Conservation (phyloP, 2,797 vertebrate genomes). For the Tenualosa ilisha region DNA sequence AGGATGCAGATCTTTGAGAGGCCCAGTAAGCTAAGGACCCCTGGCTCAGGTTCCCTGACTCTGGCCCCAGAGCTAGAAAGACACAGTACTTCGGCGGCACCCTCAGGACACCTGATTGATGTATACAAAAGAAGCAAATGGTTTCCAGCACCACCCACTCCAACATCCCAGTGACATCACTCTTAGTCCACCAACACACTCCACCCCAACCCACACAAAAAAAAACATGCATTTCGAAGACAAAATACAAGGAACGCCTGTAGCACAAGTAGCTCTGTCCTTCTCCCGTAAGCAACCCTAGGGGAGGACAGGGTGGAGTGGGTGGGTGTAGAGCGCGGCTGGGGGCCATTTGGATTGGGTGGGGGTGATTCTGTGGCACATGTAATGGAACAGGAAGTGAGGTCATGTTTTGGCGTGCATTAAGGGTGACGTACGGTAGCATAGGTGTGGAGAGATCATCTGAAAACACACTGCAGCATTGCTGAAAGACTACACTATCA, state of each 20-base stretch:
- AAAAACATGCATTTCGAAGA: not conserved
- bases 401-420: conserved; percentile 19
- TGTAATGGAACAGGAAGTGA: conserved; percentile 14
- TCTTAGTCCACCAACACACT: not conserved
- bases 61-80: not conserved
- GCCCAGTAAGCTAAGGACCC: not conserved
- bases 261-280: not conserved
- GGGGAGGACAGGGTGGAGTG: not conserved
- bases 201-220: not conserved
- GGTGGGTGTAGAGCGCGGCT: not conserved
- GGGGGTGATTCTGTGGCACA: conserved; percentile 13
- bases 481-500: conserved; percentile 36
- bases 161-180: not conserved
- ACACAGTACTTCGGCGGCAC: conserved; percentile 44
- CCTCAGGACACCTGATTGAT: conserved; percentile 24
- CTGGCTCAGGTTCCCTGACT: not conserved
- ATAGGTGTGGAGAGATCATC: not conserved
- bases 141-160: conserved; percentile 64
- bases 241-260: not conserved
- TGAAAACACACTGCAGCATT: conserved; percentile 25
- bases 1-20: not conserved
- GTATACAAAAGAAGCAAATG: conserved; percentile 52
- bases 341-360: not conserved
- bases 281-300: not conserved
- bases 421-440: not conserved